Base-by-base conservation (phyloP, 2,797 vertebrate species). In the Lacerta agilis region DNA sequence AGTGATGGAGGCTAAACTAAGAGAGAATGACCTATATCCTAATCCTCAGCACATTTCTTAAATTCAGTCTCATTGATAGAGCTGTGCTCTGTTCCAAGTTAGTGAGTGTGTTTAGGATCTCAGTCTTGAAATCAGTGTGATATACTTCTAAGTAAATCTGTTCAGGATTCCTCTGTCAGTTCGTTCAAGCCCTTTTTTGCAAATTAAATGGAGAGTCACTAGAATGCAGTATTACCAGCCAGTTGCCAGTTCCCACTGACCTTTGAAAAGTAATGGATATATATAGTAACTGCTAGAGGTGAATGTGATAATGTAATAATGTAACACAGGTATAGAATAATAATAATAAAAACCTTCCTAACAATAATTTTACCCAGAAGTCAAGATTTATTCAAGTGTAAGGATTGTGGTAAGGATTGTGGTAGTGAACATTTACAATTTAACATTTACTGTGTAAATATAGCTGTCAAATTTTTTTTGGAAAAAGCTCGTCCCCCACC, bases 161-260 rank as follows among this genome's bases (percentile, higher is more conserved):
- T 55, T 76, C 25, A 55, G 38, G 89, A 88, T 85, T 94, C 86
- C 84, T 88, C 75, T 64, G 87, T 88, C 86, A 93, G 92, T 95
- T 94, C 90, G 91, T 27, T 93, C 94, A 95, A 96, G 96, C 96
- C 93, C 94, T 15, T 55, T 45, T 55, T 55, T 55, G 49, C 49
- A 90, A 78, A 94, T 94, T 86, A 89, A 87, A 89, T 64, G 83
- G 86, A 90, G 73, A 69, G 55, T 82, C 89, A 92, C 90, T 84
- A 95, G 87, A 87, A 88, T 83, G 25, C 72, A 41, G 82, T 75
- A 20, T 80, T 84, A 87, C 82, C 87, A 75, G 85, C 91, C 87
- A 61, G 75, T 83, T 93, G 85, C 91, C 87, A 61, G 75, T 83
- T 93, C 94, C 87, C 61, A 79, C 64, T 2, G 0, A 58, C 88